Evolutionary conservation across 2,888 invertebrate genomes (phyloP).

Genomic region (Tachina fera): DNA sequence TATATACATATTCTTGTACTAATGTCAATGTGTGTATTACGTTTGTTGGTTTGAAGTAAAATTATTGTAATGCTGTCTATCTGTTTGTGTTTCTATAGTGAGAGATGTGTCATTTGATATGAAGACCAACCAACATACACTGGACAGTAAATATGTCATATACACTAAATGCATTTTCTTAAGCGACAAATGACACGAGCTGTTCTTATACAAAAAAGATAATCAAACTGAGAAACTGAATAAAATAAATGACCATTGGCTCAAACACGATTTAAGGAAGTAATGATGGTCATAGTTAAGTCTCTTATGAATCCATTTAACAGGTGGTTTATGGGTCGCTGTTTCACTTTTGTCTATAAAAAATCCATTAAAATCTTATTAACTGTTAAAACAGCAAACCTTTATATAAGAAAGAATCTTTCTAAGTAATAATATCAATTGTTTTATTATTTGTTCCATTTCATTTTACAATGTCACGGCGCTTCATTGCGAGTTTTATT

Average conservation of each 20-base stretch:
- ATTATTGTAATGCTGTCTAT: slow-evolving; percentile 24
- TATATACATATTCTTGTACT: slow-evolving; percentile 4
- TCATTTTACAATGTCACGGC: slow-evolving; percentile 63
- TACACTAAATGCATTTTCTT: slow-evolving; percentile 69
- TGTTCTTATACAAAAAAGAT: slow-evolving; percentile 31
- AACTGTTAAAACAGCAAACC: slow-evolving; percentile 75
- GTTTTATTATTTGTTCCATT: slow-evolving; percentile 34
- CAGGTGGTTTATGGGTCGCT: slow-evolving; percentile 75
- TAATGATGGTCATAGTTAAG: slow-evolving; percentile 5
- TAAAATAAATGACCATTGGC: slow-evolving; percentile 64
- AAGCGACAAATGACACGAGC: slow-evolving; percentile 80
- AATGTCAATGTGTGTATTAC: slow-evolving; percentile 30
- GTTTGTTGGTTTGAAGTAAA: slow-evolving; percentile 36
- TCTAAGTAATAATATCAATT: slow-evolving; percentile 57
- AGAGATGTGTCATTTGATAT: slow-evolving; percentile 70
- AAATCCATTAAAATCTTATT: slow-evolving; percentile 78
- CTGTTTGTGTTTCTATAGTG: slow-evolving; percentile 31
- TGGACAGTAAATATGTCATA: slow-evolving; percentile 53
- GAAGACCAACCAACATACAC: slow-evolving; percentile 24
- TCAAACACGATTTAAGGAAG: slow-evolving; percentile 37
- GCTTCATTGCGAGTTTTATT: slow-evolving; percentile 54
- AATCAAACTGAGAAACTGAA: slow-evolving; percentile 53
- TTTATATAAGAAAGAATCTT: slow-evolving; percentile 2
- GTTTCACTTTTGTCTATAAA: slow-evolving; percentile 67
- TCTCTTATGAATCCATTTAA: slow-evolving; percentile 66